Percentiles rank a stretch among this genome's conserved stretches.
These are phyloP conservation scores for Geotrypetes seraphini DNA, from an alignment of 2,797 vertebrate species.

Conservation along the genomic window DNA sequence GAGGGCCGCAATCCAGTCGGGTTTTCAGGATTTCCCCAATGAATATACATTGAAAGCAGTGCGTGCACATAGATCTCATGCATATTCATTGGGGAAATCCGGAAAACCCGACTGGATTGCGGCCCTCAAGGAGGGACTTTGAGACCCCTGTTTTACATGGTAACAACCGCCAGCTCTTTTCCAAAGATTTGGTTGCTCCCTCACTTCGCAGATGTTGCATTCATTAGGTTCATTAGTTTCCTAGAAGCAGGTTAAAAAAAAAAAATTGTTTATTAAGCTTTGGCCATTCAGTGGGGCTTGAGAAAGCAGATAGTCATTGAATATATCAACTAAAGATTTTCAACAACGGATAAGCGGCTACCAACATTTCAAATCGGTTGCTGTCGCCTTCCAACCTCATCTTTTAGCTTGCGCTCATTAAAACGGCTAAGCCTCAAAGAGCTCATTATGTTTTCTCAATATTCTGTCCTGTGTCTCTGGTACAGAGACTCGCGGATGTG, in stretches of 20 bases:
- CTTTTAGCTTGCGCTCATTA: conserved; percentile 37
- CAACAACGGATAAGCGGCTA: conserved; percentile 36
- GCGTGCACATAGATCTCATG: too few relatives aligned
- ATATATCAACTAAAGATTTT: conserved; percentile 25
- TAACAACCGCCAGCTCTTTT: too few relatives aligned
- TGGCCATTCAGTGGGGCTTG: neutral
- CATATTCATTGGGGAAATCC: too few relatives aligned
- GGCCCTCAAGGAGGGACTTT: too few relatives aligned
- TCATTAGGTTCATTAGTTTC: neutral
- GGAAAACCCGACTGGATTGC: too few relatives aligned
- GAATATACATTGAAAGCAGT: too few relatives aligned
- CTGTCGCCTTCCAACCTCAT: conserved; percentile 35
- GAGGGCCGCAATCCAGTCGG: too few relatives aligned
- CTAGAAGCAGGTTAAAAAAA: neutral
- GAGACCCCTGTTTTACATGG: too few relatives aligned
- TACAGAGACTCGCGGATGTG: conserved; percentile 7
- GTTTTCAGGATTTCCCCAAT: too few relatives aligned
- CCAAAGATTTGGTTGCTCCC: too few relatives aligned
- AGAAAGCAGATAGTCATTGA: conserved; percentile 24
- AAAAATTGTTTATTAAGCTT: conserved; percentile 10
- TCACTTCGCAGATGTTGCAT: neutral
- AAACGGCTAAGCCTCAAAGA: conserved; percentile 35
- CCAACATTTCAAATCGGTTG: conserved; percentile 40
- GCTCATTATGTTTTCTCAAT: conserved; percentile 37
- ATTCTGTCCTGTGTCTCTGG: conserved; percentile 30